These are phyloP conservation scores for Gryllus bimaculatus DNA, from an alignment of 1,140 invertebrate species.

Conservation along the genomic window DNA sequence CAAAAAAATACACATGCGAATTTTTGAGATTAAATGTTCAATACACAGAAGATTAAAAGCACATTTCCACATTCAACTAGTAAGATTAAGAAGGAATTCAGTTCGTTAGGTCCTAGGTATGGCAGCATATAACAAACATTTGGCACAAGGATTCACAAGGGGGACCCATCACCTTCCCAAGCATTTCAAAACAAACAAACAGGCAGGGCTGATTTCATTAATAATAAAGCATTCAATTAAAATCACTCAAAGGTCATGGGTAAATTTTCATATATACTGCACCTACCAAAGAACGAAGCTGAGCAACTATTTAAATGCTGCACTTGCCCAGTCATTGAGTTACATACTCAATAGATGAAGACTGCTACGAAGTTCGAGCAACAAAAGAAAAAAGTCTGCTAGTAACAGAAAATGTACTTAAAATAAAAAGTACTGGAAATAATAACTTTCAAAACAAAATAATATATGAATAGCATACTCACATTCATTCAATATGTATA, in stretches of 20 bases:
- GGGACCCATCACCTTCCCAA: not conserved
- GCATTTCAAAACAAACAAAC: not conserved
- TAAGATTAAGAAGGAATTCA: too few species aligned
- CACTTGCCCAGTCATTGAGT: not conserved
- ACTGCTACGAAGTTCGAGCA: not conserved
- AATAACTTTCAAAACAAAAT: slow-evolving; percentile 16
- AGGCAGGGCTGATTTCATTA: not conserved
- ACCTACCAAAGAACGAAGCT: not conserved
- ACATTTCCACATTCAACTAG: too few species aligned
- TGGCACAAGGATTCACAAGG: too few species aligned
- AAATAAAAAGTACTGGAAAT: slow-evolving; percentile 15
- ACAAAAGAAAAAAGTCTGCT: slow-evolving; percentile 10
- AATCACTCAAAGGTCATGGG: not conserved
- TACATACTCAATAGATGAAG: not conserved
- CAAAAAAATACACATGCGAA: too few species aligned
- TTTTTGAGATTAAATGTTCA: too few species aligned
- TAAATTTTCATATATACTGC: not conserved
- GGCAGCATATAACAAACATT: too few species aligned
- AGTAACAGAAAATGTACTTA: slow-evolving; percentile 10
- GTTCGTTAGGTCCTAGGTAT: too few species aligned
- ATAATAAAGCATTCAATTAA: not conserved
- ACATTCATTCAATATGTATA: slow-evolving; percentile 75
- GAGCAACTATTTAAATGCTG: not conserved
- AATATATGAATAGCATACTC: slow-evolving; percentile 34
- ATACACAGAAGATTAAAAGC: too few species aligned